Conservation (phyloP, 2,888 invertebrate genomes). For the Allolobophora icterica region DNA sequence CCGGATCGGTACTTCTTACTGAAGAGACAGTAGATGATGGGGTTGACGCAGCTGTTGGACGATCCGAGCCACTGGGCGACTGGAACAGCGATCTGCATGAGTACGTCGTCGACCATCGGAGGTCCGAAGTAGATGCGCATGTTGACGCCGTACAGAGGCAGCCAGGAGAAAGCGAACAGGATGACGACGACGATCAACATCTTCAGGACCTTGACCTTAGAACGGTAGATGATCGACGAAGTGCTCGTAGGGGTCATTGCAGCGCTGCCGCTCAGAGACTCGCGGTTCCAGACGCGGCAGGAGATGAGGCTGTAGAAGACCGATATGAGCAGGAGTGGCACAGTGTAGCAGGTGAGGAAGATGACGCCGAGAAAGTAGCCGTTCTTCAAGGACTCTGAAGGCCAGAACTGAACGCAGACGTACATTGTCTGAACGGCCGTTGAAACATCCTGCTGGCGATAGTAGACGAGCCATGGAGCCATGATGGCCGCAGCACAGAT, state of each 20-base stretch:
- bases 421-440: conserved; percentile 29
- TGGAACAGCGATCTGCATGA: conserved; percentile 79
- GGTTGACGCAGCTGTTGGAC: conserved; percentile 93
- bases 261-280: conserved; percentile 84
- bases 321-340: conserved; percentile 87
- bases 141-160: conserved; percentile 87
- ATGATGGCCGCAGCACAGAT: conserved; percentile 82
- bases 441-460: conserved; percentile 69
- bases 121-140: conserved; percentile 79
- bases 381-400: conserved; percentile 62
- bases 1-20: conserved; percentile 91
- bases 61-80: conserved; percentile 84
- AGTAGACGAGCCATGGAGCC: conserved; percentile 88
- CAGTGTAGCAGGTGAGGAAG: conserved; percentile 85
- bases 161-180: conserved; percentile 90
- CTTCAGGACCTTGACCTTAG: conserved; percentile 91
- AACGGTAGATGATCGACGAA: conserved; percentile 72
- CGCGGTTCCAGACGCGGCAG: conserved; percentile 73
- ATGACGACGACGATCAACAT: conserved; percentile 92
- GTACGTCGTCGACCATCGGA: conserved; percentile 65
- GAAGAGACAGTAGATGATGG: conserved; percentile 90
- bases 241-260: conserved; percentile 62
- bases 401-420: conserved; percentile 69
- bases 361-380: conserved; percentile 88
- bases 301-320: conserved; percentile 88